Evolutionary conservation across 2,888 invertebrate species (phyloP), one percentile per base, ranked within the genome.

Genomic region (Galeruca laticollis): DNA sequence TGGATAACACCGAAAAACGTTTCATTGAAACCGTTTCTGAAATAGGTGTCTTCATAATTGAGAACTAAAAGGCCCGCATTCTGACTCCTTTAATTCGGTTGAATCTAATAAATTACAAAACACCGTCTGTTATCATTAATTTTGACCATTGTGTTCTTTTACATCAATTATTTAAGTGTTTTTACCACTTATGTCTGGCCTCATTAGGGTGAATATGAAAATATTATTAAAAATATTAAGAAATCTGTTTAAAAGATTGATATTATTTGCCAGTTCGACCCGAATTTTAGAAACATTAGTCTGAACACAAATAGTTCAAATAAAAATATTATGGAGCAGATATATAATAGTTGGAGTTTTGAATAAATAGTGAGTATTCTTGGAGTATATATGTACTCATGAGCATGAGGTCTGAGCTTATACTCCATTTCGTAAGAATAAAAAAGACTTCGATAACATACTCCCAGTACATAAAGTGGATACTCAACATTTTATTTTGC

Each of bases 21-120:
- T 69, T 66, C 64, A 71, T 68, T 60, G 60, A 60, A 51, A 51
- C 49, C 35, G 51, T 66, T 66, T 71, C 57, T 37, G 69, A 61
- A 68, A 68, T 71, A 71, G 68, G 71, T 68, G 57, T 69, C 71
- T 71, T 71, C 13, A 66, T 71, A 71, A 71, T 71, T 71, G 68
- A 56, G 61, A 33, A 60, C 35, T 51, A 60, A 68, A 71, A 64
- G 65, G 40, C 68, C 71, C 71, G 71, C 71, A 71, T 71, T 56
- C 61, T 51, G 60, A 66, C 59, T 49, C 51, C 51, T 66, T 66
- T 66, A 66, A 66, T 66, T 66, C 66, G 37, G 51, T 60, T 52
- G 66, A 26, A 51, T 47, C 65, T 52, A 60, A 66, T 66, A 66
- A 66, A 66, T 66, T 66, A 66, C 51, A 21, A 66, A 66, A 66